phyloP scores from a whole-genome alignment of 2,888 invertebrate genomes.

The Syritta pipiens region DNA sequence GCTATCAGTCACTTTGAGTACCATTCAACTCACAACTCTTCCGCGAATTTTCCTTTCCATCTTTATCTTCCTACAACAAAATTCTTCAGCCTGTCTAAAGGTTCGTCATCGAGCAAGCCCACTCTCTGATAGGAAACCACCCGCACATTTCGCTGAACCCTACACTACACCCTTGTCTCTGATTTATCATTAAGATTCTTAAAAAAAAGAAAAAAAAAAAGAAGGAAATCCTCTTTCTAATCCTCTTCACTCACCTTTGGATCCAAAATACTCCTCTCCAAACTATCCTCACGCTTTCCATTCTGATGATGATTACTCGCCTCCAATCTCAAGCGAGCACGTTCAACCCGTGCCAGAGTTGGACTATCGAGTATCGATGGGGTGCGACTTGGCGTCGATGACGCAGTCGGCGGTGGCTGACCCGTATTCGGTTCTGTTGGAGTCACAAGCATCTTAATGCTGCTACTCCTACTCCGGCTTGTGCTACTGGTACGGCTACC shows the following conservation, averaged over 20 bases:
- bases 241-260: slow-evolving; percentile 70
- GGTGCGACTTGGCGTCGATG: slow-evolving; percentile 75
- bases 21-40: no score
- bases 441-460: slow-evolving; percentile 63
- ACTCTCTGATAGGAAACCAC: neutral
- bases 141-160: no score
- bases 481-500: slow-evolving; percentile 67
- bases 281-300: slow-evolving; percentile 76
- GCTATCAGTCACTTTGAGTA: no score
- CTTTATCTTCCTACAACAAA: no score
- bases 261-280: slow-evolving; percentile 77
- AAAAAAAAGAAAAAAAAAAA: no score
- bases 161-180: no score
- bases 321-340: slow-evolving; percentile 81
- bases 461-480: slow-evolving; percentile 61
- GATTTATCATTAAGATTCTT: slow-evolving; percentile 11
- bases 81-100: no score
- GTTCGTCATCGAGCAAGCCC: no score
- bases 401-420: slow-evolving; percentile 50
- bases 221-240: neutral
- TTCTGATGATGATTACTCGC: slow-evolving; percentile 73
- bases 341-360: slow-evolving; percentile 82
- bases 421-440: slow-evolving; percentile 63
- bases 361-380: slow-evolving; percentile 82
- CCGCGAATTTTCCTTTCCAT: no score